A percentile compares a stretch with the other conserved stretches of the same genome.
These are phyloP conservation scores for Bergia sp. DNA, from an alignment of 92 coral and sea anemone genomes.

Conservation along the genomic window DNA sequence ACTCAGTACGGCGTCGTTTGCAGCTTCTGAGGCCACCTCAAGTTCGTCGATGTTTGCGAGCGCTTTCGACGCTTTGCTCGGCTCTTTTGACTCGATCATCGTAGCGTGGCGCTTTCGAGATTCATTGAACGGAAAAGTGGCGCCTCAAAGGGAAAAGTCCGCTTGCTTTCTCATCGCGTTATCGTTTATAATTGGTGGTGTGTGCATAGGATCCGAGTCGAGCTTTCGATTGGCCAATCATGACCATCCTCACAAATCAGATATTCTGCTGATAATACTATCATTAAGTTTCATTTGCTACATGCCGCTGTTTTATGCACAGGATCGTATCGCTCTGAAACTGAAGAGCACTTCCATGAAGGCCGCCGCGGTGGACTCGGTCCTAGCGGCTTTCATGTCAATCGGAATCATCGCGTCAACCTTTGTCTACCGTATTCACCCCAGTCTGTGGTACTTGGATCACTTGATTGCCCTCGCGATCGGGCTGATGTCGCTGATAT, in stretches of 20 bases:
- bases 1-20: slow-evolving; percentile 72
- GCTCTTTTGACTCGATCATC: slow-evolving; percentile 69
- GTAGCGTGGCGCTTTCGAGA: slow-evolving; percentile 91
- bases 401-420: slow-evolving; percentile 66
- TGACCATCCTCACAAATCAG: slow-evolving; percentile 64
- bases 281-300: slow-evolving; percentile 57
- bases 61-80: slow-evolving; percentile 84
- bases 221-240: slow-evolving; percentile 56
- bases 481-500: slow-evolving; percentile 60
- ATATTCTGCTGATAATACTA: slow-evolving; percentile 64
- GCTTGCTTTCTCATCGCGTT: slow-evolving; percentile 69
- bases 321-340: slow-evolving; percentile 55
- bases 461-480: slow-evolving; percentile 64
- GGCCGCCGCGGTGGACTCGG: slow-evolving; percentile 75
- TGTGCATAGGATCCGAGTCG: slow-evolving; percentile 60
- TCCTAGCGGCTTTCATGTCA: slow-evolving; percentile 68
- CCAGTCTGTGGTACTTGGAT: slow-evolving; percentile 74
- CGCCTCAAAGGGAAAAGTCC: slow-evolving; percentile 57
- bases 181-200: slow-evolving; percentile 69
- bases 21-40: slow-evolving; percentile 67
- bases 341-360: slow-evolving; percentile 68
- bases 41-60: slow-evolving; percentile 88
- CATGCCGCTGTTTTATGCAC: slow-evolving; percentile 48
- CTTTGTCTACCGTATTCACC: slow-evolving; percentile 55
- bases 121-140: slow-evolving; percentile 63